phyloP scores from a whole-genome alignment of 2,113 vertebrate species.

The Sminthopsis crassicaudata region DNA sequence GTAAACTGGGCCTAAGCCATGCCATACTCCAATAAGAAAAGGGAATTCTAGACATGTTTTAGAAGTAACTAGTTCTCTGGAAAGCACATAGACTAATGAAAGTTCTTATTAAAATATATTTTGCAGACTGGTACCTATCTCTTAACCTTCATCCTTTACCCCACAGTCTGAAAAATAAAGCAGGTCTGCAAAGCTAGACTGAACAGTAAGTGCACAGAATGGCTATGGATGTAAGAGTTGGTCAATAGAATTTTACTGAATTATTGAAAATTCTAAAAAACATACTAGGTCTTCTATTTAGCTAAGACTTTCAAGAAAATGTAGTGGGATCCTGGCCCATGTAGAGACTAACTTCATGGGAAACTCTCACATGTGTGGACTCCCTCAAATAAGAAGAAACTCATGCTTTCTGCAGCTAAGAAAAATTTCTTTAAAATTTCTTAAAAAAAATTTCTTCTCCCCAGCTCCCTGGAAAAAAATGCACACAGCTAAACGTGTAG shows the following conservation, averaged over 20 bases:
- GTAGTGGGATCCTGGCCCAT: background rate
- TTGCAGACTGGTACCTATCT: background rate
- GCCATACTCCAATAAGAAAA: background rate
- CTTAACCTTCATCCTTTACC: background rate
- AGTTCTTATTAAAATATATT: background rate
- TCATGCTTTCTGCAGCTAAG: background rate
- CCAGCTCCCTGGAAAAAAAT: background rate
- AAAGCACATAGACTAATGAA: background rate
- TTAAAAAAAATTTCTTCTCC: background rate
- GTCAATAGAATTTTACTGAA: background rate
- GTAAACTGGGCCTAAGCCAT: background rate
- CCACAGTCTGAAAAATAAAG: constrained; percentile 4
- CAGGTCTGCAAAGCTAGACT: background rate
- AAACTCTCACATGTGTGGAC: background rate
- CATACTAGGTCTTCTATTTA: background rate
- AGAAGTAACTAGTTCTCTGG: background rate
- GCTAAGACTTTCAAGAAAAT: background rate
- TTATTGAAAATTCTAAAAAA: background rate
- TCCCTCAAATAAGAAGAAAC: background rate
- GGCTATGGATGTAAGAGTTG: background rate
- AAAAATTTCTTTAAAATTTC: too few species aligned
- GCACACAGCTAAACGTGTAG: background rate
- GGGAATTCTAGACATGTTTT: background rate
- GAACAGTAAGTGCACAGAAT: constrained; percentile 14
- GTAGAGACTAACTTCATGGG: background rate